Evolutionary conservation across 2,888 invertebrate species (phyloP), one percentile per base, ranked within the genome.

Genomic region (Cosmorhoe ocellata): DNA sequence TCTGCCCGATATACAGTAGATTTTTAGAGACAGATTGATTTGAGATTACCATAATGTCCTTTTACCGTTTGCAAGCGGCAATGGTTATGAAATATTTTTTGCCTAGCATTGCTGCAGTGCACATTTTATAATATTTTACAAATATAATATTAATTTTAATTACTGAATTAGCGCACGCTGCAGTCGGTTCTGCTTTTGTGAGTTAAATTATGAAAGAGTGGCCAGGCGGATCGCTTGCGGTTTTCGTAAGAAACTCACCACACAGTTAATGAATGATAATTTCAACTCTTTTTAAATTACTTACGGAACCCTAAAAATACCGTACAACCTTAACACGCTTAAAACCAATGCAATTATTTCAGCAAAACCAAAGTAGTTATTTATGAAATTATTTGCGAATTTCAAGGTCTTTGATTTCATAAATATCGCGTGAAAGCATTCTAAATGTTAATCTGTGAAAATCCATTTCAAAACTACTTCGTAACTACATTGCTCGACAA

Each of bases 291-390:
- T 18, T 18, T 18, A 18, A 2, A 24, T 7, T 24, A 6, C 18
- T 3, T 18, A 18, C 4, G 18, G 18, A 18, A 18, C 18, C 4
- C 18, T 18, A 10, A 37, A 24, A 31, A 14, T 38, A 24, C 31
- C 26, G 46, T 28, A 14, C 27, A 27, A 37, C 31, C 24, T 37
- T 31, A 24, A 32, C 31, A 32, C 22, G 5, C 27, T 22, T 14
- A 33, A 43, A 44, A 36, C 24, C 1, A 24, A 24, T 3, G 46
- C 32, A 18, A 37, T 32, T 38, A 8, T 44, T 36, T 43, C n/a
- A 34, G 26, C 32, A 33, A 34, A 30, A n/a, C 10, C 24, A 6
- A 13, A 39, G 33, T 9, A 28, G n/a, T 18, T 18, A 33, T 28
- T 32, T 33, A 39, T 11, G 12, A 47, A 39, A 39, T 24, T 33